These are phyloP conservation scores for Gopherus flavomarginatus DNA, from an alignment of 2,113 vertebrate genomes.

Conservation along the genomic window DNA sequence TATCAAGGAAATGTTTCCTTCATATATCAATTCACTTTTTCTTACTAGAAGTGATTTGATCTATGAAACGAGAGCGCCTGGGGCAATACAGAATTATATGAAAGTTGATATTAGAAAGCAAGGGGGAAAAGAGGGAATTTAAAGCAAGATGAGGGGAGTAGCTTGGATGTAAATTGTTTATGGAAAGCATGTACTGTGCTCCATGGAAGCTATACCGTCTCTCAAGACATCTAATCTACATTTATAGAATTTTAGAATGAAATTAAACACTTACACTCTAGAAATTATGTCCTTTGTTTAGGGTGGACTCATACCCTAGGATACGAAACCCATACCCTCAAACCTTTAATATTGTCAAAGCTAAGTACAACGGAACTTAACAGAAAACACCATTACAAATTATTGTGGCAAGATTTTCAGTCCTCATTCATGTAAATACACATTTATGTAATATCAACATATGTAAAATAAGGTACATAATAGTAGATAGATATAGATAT, in stretches of 20 bases:
- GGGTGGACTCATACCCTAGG: neutral
- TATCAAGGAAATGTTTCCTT: conserved; percentile 59
- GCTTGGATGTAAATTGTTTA: conserved; percentile 62
- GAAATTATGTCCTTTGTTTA: conserved; percentile 44
- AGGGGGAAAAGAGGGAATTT: conserved; percentile 49
- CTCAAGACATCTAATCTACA: conserved; percentile 17
- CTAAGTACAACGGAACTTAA: conserved; percentile 56
- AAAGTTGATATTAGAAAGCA: conserved; percentile 71
- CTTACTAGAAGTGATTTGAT: conserved; percentile 59
- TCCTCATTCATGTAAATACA: conserved; percentile 42
- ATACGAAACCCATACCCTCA: neutral
- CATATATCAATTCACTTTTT: conserved; percentile 58
- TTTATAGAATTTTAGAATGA: conserved; percentile 55
- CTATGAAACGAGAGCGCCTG: conserved; percentile 48
- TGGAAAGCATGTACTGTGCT: conserved; percentile 6
- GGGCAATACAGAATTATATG: conserved; percentile 53
- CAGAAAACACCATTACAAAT: conserved; percentile 1
- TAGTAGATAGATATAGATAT: neutral
- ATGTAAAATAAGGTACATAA: neutral
- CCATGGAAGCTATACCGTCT: neutral
- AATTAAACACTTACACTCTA: conserved; percentile 59
- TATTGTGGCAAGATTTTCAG: conserved; percentile 5
- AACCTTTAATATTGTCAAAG: conserved; percentile 61
- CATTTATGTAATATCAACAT: neutral
- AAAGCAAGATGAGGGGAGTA: conserved; percentile 65